Percentiles rank a stretch among this genome's conserved stretches.
Evolutionary conservation across 2,888 invertebrate genomes (phyloP).

Genomic region (Chalcosyrphus nemorum): DNA sequence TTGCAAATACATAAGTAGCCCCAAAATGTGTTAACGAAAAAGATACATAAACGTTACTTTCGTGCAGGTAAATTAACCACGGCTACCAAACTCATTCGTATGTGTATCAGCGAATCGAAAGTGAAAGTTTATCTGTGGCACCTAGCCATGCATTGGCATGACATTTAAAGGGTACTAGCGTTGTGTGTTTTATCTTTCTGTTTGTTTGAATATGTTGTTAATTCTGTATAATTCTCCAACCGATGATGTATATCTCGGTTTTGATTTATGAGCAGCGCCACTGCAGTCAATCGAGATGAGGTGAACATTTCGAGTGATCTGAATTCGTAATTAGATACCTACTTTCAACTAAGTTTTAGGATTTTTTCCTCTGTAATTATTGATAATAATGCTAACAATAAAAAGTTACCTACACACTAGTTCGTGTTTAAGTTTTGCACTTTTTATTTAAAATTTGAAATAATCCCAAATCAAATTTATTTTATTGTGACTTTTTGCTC

Average conservation of each 20-base stretch:
- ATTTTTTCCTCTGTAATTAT: conserved; percentile 21
- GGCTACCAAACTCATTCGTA: conserved; percentile 35
- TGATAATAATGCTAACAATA: conserved; percentile 13
- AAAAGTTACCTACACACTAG: neutral
- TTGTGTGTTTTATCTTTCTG: neutral
- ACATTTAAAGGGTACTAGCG: conserved; percentile 35
- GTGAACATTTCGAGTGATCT: neutral
- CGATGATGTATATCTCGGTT: neutral
- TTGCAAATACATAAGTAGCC: conserved; percentile 34
- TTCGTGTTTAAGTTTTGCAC: neutral
- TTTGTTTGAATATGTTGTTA: conserved; percentile 16
- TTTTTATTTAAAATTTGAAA: neutral
- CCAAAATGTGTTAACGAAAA: conserved; percentile 47
- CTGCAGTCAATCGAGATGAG: neutral
- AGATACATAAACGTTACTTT: conserved; percentile 27
- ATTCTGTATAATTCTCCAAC: conserved; percentile 8
- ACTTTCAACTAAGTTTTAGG: neutral
- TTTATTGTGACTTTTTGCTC: too few species aligned
- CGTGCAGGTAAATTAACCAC: conserved; percentile 30
- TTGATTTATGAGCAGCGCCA: conserved; percentile 7
- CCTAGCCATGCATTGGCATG: conserved; percentile 13
- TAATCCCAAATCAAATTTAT: neutral
- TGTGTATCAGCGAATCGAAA: conserved; percentile 27
- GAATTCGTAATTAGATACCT: conserved; percentile 6
- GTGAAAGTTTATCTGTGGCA: conserved; percentile 25